Conservation (phyloP, 2,888 invertebrate species). For the Cantharis nigra region DNA sequence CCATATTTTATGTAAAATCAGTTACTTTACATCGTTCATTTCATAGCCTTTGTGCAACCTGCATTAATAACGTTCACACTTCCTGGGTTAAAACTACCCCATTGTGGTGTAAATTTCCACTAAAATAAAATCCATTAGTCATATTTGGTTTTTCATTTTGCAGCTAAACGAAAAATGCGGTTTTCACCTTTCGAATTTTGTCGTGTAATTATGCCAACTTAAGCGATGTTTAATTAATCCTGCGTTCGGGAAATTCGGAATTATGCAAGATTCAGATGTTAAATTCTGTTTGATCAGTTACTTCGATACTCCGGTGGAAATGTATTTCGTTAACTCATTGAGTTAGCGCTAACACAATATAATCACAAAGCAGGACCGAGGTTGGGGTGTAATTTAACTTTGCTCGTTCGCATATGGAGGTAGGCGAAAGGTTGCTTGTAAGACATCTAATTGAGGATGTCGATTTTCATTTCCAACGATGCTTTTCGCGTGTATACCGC, state of each 20-base stretch:
- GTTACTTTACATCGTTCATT: conserved; percentile 13
- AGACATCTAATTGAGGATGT: neutral
- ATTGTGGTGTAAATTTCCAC: conserved; percentile 18
- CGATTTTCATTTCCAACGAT: neutral
- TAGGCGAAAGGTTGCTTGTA: neutral
- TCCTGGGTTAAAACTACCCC: conserved; percentile 16
- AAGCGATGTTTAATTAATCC: neutral
- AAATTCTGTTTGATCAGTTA: neutral
- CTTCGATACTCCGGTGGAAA: neutral
- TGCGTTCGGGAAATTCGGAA: neutral
- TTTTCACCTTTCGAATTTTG: neutral
- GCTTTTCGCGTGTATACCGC: neutral
- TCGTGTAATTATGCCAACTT: neutral
- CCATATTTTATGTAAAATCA: conserved; percentile 6
- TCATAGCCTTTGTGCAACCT: conserved; percentile 12
- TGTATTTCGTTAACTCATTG: neutral
- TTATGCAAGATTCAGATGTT: neutral
- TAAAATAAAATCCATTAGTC: conserved; percentile 15
- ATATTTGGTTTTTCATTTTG: neutral
- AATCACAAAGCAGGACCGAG: neutral
- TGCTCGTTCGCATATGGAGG: neutral
- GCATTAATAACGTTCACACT: conserved; percentile 17
- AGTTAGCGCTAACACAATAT: neutral
- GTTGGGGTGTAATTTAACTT: neutral
- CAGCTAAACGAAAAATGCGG: neutral